Evolutionary conservation across 2,888 invertebrate species (phyloP).

Genomic region (Blastobasis adustella): DNA sequence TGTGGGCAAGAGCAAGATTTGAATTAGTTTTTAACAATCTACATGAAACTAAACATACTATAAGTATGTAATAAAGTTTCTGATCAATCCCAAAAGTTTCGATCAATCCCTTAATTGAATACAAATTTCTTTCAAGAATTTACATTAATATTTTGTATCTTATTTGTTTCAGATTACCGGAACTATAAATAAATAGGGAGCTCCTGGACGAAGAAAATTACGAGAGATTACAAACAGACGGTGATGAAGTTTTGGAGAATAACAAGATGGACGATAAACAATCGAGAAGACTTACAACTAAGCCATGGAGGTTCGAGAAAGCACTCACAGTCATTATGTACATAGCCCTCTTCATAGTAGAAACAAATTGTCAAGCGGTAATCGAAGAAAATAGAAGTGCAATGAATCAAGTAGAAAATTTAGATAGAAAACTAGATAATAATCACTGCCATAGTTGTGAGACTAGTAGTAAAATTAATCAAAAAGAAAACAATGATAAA

Average conservation of each 20-base stretch:
- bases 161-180: conserved; percentile 49
- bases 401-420: conserved; percentile 41
- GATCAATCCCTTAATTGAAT: no score
- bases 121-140: no score
- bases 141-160: background rate
- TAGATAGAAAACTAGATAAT: conserved; percentile 55
- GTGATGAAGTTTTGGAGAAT: conserved; percentile 52
- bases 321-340: conserved; percentile 40
- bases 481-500: conserved; percentile 21
- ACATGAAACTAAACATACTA: no score
- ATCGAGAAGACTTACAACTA: conserved; percentile 29
- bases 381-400: conserved; percentile 39
- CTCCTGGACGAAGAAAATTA: conserved; percentile 9
- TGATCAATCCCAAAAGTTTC: no score
- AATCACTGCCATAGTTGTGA: conserved; percentile 66
- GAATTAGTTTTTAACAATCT: no score
- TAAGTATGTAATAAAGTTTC: no score
- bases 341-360: conserved; percentile 38
- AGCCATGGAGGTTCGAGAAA: conserved; percentile 45
- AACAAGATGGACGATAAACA: conserved; percentile 46
- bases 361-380: conserved; percentile 40
- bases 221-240: conserved; percentile 17
- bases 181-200: conserved; percentile 24
- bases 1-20: no score
- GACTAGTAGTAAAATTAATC: conserved; percentile 39